Evolutionary conservation across 2,888 invertebrate genomes (phyloP).

Genomic region (Muschampia plurimacula): DNA sequence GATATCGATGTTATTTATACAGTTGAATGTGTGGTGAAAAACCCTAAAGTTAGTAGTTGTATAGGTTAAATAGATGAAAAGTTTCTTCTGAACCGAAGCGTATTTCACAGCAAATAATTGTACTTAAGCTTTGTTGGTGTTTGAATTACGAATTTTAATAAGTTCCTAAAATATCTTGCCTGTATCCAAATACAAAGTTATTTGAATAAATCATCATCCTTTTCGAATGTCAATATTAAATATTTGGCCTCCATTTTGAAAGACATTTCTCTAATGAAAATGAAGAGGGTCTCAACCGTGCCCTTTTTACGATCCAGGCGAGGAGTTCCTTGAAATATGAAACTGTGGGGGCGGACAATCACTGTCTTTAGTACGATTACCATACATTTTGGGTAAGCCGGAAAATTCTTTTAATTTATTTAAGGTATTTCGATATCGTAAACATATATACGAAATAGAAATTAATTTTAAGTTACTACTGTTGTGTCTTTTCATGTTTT

Average conservation of each 20-base stretch:
- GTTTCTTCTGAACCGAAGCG: too few species aligned
- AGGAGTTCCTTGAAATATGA: conserved; percentile 74
- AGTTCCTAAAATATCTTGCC: conserved; percentile 5
- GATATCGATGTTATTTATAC: background rate
- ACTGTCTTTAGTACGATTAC: conserved; percentile 41
- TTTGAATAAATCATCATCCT: conserved; percentile 16
- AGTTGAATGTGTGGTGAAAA: background rate
- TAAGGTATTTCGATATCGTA: background rate
- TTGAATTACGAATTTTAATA: background rate
- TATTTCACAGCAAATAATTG: too few species aligned
- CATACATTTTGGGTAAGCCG: background rate
- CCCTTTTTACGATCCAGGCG: conserved; percentile 69
- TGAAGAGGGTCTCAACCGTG: conserved; percentile 59
- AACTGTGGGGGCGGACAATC: conserved; percentile 58
- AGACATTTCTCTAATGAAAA: conserved; percentile 54
- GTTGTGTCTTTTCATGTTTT: too few species aligned
- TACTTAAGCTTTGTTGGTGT: too few species aligned
- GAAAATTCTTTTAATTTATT: background rate
- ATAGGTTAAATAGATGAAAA: too few species aligned
- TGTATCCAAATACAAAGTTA: background rate
- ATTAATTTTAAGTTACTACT: too few species aligned
- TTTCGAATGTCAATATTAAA: conserved; percentile 24
- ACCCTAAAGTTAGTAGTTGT: too few species aligned
- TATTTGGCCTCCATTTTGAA: conserved; percentile 31
- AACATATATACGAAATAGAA: too few species aligned